These are phyloP conservation scores for Pinctada fucata DNA, from an alignment of 2,888 invertebrate species.

Conservation along the genomic window DNA sequence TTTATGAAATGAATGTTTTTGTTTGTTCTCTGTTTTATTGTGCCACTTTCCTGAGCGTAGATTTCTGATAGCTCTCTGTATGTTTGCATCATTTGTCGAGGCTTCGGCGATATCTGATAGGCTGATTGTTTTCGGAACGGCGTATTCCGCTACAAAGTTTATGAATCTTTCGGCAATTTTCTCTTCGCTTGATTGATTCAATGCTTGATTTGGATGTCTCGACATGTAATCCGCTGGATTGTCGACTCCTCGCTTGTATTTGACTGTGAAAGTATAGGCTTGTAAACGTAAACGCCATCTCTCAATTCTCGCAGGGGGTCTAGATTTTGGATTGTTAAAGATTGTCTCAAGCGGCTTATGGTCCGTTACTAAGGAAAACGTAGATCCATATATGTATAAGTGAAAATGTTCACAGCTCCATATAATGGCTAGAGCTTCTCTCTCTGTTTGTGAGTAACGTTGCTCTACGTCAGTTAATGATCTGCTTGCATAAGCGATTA, in stretches of 20 bases:
- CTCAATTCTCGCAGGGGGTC: conserved; percentile 47
- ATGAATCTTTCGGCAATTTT: conserved; percentile 41
- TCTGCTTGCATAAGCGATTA: too few species aligned
- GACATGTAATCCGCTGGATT: conserved; percentile 53
- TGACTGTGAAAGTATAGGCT: conserved; percentile 43
- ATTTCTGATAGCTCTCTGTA: conserved; percentile 22
- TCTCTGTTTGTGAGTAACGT: too few species aligned
- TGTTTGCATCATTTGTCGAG: conserved; percentile 21
- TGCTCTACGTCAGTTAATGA: too few species aligned
- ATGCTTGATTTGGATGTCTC: conserved; percentile 44
- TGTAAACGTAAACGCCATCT: conserved; percentile 44
- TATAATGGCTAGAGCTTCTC: too few species aligned
- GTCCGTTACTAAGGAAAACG: conserved; percentile 31
- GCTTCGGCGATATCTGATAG: conserved; percentile 30
- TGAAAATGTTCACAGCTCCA: conserved; percentile 47
- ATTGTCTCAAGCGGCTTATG: conserved; percentile 60
- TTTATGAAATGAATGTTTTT: not conserved
- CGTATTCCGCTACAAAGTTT: conserved; percentile 31
- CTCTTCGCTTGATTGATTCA: not conserved
- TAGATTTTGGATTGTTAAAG: conserved; percentile 52
- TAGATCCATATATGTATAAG: conserved; percentile 53
- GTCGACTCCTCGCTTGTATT: conserved; percentile 45
- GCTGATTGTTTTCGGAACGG: conserved; percentile 43
- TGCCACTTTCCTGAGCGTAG: conserved; percentile 19
- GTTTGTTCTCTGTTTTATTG: not conserved